phyloP scores from a whole-genome alignment of 1,140 invertebrate genomes.

The Drosophila littoralis region DNA sequence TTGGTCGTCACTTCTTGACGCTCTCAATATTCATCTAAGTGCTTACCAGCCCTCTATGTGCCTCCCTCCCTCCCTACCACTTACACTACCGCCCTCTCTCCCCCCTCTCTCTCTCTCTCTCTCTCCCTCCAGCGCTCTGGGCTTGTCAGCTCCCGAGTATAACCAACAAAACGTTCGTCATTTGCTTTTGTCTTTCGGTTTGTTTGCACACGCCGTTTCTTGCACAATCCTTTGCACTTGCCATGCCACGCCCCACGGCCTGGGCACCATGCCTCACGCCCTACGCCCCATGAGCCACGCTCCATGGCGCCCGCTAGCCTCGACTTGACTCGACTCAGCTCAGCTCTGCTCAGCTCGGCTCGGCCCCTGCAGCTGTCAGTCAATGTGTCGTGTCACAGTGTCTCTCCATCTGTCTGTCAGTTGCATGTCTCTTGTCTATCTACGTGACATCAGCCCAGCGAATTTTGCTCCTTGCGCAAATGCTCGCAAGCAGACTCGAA shows the following conservation, averaged over 20 bases:
- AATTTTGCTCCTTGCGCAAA: constrained; percentile 46
- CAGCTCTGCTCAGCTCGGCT: constrained; percentile 9
- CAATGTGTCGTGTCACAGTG: constrained; percentile 84
- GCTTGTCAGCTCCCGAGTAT: constrained; percentile 33
- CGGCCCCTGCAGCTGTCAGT: constrained; percentile 82
- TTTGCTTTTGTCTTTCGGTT: constrained; percentile 78
- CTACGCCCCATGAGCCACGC: neutral
- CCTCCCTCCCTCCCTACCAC: neutral
- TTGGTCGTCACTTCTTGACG: constrained; percentile 19
- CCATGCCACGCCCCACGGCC: constrained; percentile 40
- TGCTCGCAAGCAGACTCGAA: constrained; percentile 30
- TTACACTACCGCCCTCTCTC: neutral
- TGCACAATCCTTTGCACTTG: constrained; percentile 68
- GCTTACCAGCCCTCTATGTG: neutral
- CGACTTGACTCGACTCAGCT: constrained; percentile 12
- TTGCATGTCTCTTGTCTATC: constrained; percentile 81
- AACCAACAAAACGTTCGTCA: constrained; percentile 65
- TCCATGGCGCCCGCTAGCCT: neutral
- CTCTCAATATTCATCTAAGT: constrained; percentile 43
- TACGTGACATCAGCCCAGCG: constrained; percentile 80
- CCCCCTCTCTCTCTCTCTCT: neutral
- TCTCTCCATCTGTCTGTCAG: constrained; percentile 84
- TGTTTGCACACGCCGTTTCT: constrained; percentile 78
- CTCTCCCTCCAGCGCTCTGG: neutral
- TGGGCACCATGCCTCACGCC: neutral